phyloP scores from a whole-genome alignment of 2,888 invertebrate genomes.

The Nemotelus pantherinus region DNA sequence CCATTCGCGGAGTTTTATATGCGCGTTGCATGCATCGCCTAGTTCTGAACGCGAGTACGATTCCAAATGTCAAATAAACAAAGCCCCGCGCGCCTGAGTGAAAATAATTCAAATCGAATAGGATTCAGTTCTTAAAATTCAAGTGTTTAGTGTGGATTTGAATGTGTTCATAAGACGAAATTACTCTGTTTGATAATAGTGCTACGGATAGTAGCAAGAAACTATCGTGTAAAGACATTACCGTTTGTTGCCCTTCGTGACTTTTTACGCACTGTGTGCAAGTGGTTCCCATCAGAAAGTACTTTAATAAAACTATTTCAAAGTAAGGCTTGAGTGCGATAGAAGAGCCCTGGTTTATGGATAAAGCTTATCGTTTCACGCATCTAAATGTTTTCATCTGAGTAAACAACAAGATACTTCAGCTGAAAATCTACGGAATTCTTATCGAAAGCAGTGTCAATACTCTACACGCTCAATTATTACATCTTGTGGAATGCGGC shows the following conservation, averaged over 20 bases:
- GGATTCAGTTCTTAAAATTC: neutral
- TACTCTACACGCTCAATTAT: conserved; percentile 28
- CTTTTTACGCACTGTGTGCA: too few species aligned
- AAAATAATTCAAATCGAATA: conserved; percentile 28
- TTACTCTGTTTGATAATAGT: conserved; percentile 4
- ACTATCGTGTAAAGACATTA: neutral
- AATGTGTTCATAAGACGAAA: conserved; percentile 16
- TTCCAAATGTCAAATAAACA: conserved; percentile 51
- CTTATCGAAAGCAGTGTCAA: too few species aligned
- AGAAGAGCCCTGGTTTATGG: too few species aligned
- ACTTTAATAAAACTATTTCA: too few species aligned
- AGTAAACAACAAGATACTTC: conserved; percentile 23
- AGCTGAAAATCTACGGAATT: too few species aligned
- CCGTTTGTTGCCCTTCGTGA: neutral
- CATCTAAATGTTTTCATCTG: conserved; percentile 1
- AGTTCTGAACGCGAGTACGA: conserved; percentile 42
- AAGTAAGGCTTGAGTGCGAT: too few species aligned
- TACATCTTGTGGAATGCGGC: conserved; percentile 49
- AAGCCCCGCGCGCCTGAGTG: conserved; percentile 28
- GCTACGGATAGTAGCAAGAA: neutral
- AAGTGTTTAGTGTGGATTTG: neutral
- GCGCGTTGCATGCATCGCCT: neutral
- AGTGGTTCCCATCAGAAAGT: too few species aligned
- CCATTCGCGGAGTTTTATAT: conserved; percentile 41
- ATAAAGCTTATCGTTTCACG: neutral